phyloP scores from a whole-genome alignment of 2,888 invertebrate species.

The Incurvaria masculella region DNA sequence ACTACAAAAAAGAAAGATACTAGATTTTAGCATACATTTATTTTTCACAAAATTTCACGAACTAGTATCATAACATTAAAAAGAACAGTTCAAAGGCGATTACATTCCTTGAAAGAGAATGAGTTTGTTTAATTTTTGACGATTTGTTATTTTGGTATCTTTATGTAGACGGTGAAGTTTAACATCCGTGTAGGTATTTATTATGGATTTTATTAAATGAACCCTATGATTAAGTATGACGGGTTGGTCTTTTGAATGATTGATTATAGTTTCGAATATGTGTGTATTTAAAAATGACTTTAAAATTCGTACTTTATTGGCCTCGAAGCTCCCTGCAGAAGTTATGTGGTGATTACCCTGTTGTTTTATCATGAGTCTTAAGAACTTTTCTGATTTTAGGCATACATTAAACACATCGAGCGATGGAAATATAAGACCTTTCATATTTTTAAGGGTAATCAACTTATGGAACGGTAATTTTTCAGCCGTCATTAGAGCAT shows the following conservation, averaged over 20 bases:
- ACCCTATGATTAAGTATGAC: conserved; percentile 10
- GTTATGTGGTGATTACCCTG: not conserved
- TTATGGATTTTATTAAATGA: conserved; percentile 12
- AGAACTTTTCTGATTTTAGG: conserved; percentile 2
- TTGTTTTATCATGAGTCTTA: conserved; percentile 1
- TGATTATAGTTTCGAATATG: not conserved
- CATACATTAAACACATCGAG: conserved; percentile 16
- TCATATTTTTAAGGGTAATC: conserved; percentile 15
- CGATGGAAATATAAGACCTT: conserved; percentile 13
- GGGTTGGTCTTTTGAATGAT: conserved; percentile 6
- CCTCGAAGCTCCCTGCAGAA: not conserved
- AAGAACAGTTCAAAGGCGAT: no score
- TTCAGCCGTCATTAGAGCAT: conserved; percentile 8
- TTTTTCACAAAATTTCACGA: no score
- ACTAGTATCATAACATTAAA: no score
- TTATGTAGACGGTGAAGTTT: conserved; percentile 12
- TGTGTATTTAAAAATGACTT: not conserved
- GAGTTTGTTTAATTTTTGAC: conserved; percentile 9
- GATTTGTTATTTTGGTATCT: conserved; percentile 4
- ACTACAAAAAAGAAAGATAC: no score
- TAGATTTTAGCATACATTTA: no score
- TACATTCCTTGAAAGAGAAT: no score
- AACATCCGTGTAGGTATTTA: conserved; percentile 13
- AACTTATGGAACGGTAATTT: conserved; percentile 14
- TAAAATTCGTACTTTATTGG: not conserved